A percentile compares a stretch with the other conserved stretches of the same genome.
phyloP scores from a whole-genome alignment of 92 coral and sea anemone species.

The Porites evermanni region DNA sequence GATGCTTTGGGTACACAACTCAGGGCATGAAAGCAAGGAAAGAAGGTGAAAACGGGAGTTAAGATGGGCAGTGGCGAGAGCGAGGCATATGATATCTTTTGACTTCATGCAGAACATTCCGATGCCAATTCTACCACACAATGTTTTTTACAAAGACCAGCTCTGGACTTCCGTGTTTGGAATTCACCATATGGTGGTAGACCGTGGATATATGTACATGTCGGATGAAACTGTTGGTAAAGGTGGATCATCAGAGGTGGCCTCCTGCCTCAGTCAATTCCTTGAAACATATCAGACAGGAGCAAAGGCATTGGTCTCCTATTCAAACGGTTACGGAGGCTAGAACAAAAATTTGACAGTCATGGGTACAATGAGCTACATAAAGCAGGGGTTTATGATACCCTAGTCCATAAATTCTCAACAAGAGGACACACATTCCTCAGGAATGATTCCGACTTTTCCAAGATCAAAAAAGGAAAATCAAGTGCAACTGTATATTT shows the following conservation, averaged over 20 bases:
- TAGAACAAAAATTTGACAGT: background rate
- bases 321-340: conserved; percentile 21
- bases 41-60: too few relatives aligned
- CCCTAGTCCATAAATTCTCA: conserved; percentile 34
- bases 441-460: conserved; percentile 50
- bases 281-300: conserved; percentile 13
- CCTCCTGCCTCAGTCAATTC: conserved; percentile 3
- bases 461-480: conserved; percentile 45
- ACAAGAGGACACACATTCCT: conserved; percentile 56
- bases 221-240: conserved; percentile 35
- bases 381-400: conserved; percentile 17
- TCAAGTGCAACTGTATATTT: conserved; percentile 21
- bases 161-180: conserved; percentile 49
- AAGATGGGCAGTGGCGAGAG: too few relatives aligned
- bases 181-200: conserved; percentile 45
- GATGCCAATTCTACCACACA: conserved; percentile 9
- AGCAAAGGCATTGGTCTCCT: conserved; percentile 11
- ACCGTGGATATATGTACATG: conserved; percentile 44
- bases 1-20: too few relatives aligned
- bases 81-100: conserved; percentile 35
- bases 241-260: conserved; percentile 33
- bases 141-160: background rate
- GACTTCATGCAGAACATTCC: conserved; percentile 44
- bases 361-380: conserved; percentile 9
- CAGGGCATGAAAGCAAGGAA: too few relatives aligned